Evolutionary conservation across 2,797 vertebrate species (phyloP).

Genomic region (Enteromius trimaculatus): DNA sequence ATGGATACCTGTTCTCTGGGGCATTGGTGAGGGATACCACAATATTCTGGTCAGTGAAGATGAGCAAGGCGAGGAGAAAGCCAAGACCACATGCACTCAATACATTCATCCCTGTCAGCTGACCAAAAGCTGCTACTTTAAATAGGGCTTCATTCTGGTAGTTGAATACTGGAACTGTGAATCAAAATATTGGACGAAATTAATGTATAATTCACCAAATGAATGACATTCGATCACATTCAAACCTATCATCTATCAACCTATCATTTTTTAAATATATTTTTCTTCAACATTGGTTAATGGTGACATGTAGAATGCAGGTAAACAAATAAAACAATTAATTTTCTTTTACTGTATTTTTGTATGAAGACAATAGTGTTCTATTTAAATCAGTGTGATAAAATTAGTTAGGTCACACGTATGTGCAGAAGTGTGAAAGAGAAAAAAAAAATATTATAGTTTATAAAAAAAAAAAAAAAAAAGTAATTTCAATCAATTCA

Average conservation of each 20-base stretch:
- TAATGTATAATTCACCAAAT: neutral
- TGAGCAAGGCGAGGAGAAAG: conserved; percentile 91
- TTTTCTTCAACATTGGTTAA: neutral
- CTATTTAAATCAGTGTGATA: no score
- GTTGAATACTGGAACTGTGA: conserved; percentile 80
- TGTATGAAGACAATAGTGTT: no score
- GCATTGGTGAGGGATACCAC: conserved; percentile 92
- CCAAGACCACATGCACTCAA: conserved; percentile 86
- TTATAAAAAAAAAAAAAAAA: no score
- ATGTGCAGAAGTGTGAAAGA: no score
- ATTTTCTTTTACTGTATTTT: no score
- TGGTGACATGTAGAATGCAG: neutral
- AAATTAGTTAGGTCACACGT: no score
- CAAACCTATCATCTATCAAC: neutral
- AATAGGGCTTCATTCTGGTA: conserved; percentile 82
- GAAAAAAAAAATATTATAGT: no score
- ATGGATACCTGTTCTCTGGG: conserved; percentile 89
- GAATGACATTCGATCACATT: neutral
- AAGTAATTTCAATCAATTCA: neutral
- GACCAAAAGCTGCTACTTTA: conserved; percentile 80
- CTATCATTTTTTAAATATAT: no score
- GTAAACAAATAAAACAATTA: no score
- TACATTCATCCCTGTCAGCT: conserved; percentile 80
- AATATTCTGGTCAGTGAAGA: conserved; percentile 97
- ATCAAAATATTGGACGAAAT: neutral